These are phyloP conservation scores for Saguinus imperator DNA, from an alignment of 2,113 vertebrate genomes.

Conservation along the genomic window DNA sequence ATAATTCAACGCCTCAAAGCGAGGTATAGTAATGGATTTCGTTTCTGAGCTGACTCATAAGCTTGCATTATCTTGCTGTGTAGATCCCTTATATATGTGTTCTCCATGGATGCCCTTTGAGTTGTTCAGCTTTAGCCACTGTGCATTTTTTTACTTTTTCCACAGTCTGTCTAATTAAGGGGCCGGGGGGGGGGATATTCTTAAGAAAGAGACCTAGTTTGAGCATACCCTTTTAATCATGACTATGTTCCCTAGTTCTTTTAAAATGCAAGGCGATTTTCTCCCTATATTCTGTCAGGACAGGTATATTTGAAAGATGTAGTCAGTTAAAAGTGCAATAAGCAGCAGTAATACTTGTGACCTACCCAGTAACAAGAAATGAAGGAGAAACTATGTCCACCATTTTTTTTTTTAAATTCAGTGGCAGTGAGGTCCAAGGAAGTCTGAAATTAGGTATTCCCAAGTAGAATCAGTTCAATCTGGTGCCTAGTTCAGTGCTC, in stretches of 20 bases:
- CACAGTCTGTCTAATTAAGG: neutral
- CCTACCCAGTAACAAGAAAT: constrained; percentile 33
- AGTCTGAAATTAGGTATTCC: constrained; percentile 47
- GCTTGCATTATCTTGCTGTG: constrained; percentile 34
- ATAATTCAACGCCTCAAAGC: constrained; percentile 78
- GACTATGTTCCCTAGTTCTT: neutral
- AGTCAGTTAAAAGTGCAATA: neutral
- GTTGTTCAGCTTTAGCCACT: constrained; percentile 40
- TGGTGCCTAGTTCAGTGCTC: constrained; percentile 44
- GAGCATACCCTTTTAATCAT: constrained; percentile 38
- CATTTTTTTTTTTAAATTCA: neutral
- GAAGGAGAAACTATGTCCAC: neutral
- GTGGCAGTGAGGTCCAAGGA: constrained; percentile 45
- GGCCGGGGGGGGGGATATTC: neutral
- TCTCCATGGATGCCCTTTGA: neutral
- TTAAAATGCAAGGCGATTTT: constrained; percentile 25
- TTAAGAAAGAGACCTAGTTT: constrained; percentile 44
- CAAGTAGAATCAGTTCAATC: constrained; percentile 44
- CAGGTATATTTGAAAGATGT: constrained; percentile 36
- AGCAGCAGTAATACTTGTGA: constrained; percentile 12
- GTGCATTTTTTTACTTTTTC: neutral
- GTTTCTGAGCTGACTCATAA: constrained; percentile 42
- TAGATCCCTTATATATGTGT: constrained; percentile 7
- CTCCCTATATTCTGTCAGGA: constrained; percentile 20
- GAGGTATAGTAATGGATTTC: constrained; percentile 81